Evolutionary conservation across 2,888 invertebrate species (phyloP).

Genomic region (Physocephala rufipes): DNA sequence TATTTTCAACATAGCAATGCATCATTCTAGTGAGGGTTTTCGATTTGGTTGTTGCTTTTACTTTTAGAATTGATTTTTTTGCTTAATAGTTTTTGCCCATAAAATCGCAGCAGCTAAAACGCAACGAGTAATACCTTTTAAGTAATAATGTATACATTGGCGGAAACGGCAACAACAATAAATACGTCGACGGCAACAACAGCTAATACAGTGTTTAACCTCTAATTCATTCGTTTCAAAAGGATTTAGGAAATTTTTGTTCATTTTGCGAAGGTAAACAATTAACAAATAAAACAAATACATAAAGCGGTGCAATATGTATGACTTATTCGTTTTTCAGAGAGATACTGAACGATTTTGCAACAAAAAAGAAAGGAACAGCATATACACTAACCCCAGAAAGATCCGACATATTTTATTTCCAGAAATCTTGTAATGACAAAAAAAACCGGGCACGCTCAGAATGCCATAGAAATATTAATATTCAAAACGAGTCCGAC

Average conservation of each 20-base stretch:
- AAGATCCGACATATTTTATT: no score
- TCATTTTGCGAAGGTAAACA: constrained; percentile 5
- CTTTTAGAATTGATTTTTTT: constrained; percentile 8
- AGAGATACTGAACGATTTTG: no score
- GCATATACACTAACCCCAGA: no score
- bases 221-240: neutral
- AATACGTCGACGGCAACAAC: no score
- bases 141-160: no score
- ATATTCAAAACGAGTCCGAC: no score
- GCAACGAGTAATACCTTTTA: neutral
- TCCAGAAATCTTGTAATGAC: no score
- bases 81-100: neutral
- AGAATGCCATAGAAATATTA: no score
- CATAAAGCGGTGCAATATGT: neutral
- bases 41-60: constrained; percentile 29
- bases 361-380: no score
- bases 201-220: no score
- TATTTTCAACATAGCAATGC: neutral
- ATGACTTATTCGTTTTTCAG: neutral
- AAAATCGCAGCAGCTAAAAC: neutral
- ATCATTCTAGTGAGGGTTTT: constrained; percentile 4
- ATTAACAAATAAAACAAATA: constrained; percentile 9
- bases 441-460: no score
- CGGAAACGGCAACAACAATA: neutral
- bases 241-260: neutral